A percentile compares a stretch with the other conserved stretches of the same genome.
Conservation (phyloP, 2,888 invertebrate species). For the Nephrotoma guestfalica region DNA sequence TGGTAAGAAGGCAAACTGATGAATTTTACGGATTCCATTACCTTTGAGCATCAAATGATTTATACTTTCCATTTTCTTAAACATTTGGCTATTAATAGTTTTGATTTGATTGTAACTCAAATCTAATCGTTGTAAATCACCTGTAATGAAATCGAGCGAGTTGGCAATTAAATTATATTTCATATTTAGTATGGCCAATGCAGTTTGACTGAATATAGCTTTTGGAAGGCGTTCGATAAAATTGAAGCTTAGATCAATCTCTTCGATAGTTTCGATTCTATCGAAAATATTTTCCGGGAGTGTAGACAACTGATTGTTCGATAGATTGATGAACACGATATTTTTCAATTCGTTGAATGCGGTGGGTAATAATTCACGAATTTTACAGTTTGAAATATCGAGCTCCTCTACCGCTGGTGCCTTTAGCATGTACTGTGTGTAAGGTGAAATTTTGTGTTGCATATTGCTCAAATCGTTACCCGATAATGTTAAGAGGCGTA, state of each 20-base stretch:
- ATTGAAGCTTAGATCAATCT: slow-evolving; percentile 59
- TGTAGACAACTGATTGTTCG: slow-evolving; percentile 48
- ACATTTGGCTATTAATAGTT: slow-evolving; percentile 48
- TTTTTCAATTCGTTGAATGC: slow-evolving; percentile 49
- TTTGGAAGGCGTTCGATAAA: slow-evolving; percentile 44
- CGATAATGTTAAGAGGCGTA: slow-evolving; percentile 49
- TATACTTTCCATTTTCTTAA: slow-evolving; percentile 45
- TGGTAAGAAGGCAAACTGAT: slow-evolving; percentile 50
- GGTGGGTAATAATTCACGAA: slow-evolving; percentile 45
- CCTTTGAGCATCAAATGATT: slow-evolving; percentile 52
- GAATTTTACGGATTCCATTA: slow-evolving; percentile 52
- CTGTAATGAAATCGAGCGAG: slow-evolving; percentile 44
- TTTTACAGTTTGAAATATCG: slow-evolving; percentile 52
- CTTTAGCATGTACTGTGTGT: slow-evolving; percentile 28
- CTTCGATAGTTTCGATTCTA: slow-evolving; percentile 41
- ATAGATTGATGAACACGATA: slow-evolving; percentile 51
- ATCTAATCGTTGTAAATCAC: slow-evolving; percentile 50
- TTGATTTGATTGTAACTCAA: slow-evolving; percentile 52
- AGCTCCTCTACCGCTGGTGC: slow-evolving; percentile 52
- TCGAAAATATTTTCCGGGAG: slow-evolving; percentile 37
- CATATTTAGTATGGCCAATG: slow-evolving; percentile 51
- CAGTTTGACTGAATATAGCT: slow-evolving; percentile 50
- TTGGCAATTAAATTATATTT: slow-evolving; percentile 52
- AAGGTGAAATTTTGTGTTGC: slow-evolving; percentile 17
- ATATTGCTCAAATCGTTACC: slow-evolving; percentile 43